Conservation (phyloP, 2,888 invertebrate genomes). For the Drosophila birchii region DNA sequence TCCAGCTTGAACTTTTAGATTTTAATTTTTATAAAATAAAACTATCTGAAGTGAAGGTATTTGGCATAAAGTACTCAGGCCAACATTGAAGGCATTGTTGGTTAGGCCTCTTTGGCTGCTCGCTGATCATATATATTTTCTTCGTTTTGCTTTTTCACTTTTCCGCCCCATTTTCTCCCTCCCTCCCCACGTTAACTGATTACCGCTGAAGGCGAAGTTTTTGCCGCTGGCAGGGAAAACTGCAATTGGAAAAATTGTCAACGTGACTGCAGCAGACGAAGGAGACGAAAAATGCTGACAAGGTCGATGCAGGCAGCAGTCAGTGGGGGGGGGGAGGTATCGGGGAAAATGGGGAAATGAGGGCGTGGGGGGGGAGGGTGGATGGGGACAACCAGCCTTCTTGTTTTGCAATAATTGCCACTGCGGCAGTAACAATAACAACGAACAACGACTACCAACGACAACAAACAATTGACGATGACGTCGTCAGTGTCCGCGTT, state of each 20-base stretch:
- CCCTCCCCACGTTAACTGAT: constrained; percentile 23
- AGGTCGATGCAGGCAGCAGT: constrained; percentile 59
- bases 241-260: constrained; percentile 66
- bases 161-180: constrained; percentile 1
- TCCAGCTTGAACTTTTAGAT: too few species aligned
- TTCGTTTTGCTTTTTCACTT: too few species aligned
- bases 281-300: constrained; percentile 60
- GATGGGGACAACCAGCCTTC: constrained; percentile 25
- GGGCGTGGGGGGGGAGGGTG: not conserved
- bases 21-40: not conserved
- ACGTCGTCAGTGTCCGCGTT: constrained; percentile 43
- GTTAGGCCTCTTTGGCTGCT: constrained; percentile 50
- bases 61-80: not conserved
- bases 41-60: not conserved
- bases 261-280: constrained; percentile 52
- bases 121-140: not conserved
- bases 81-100: constrained; percentile 55
- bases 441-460: constrained; percentile 4
- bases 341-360: not conserved
- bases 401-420: constrained; percentile 70
- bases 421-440: constrained; percentile 40
- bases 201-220: constrained; percentile 48
- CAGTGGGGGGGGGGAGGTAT: not conserved
- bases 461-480: constrained; percentile 52
- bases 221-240: constrained; percentile 39